Conservation (phyloP, 1,140 invertebrate genomes). For the Zaprionus capensis region DNA sequence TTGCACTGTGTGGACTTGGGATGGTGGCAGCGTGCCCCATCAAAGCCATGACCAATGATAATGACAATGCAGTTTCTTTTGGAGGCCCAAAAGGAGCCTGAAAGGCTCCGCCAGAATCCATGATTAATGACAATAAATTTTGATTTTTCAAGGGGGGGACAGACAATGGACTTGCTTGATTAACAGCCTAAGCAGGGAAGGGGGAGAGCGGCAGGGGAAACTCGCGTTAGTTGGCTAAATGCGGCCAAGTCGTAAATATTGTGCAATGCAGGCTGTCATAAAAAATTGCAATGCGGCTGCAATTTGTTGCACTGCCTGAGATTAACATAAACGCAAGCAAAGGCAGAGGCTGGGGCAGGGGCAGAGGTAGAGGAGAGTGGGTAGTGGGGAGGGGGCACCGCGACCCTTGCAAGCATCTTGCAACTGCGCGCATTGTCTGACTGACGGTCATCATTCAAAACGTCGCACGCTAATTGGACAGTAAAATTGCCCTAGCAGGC, state of each 20-base stretch:
- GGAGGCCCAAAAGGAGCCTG: not conserved
- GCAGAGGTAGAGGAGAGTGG: not conserved
- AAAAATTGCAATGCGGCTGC: constrained; percentile 70
- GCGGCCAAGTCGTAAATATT: constrained; percentile 68
- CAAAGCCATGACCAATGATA: constrained; percentile 57
- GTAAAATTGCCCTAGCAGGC: constrained; percentile 58
- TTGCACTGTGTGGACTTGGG: too few relatives aligned
- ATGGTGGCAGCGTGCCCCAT: constrained; percentile 35
- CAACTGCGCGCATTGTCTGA: constrained; percentile 74
- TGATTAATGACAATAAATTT: constrained; percentile 83
- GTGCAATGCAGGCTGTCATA: constrained; percentile 64
- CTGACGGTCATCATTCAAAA: constrained; percentile 77
- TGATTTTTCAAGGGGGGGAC: constrained; percentile 49
- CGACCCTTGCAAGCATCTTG: constrained; percentile 30
- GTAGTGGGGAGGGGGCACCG: constrained; percentile 1
- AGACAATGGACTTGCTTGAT: constrained; percentile 70
- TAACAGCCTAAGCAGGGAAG: constrained; percentile 35
- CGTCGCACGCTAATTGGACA: constrained; percentile 81
- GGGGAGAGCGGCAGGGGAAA: not conserved
- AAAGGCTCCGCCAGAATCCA: constrained; percentile 37
- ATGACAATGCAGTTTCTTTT: constrained; percentile 61
- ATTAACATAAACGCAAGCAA: constrained; percentile 51
- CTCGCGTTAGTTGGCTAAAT: constrained; percentile 30
- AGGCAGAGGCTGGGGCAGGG: not conserved
- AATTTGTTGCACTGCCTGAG: constrained; percentile 66